Base-by-base conservation (phyloP, 2,888 invertebrate genomes). In the Apamea monoglypha region DNA sequence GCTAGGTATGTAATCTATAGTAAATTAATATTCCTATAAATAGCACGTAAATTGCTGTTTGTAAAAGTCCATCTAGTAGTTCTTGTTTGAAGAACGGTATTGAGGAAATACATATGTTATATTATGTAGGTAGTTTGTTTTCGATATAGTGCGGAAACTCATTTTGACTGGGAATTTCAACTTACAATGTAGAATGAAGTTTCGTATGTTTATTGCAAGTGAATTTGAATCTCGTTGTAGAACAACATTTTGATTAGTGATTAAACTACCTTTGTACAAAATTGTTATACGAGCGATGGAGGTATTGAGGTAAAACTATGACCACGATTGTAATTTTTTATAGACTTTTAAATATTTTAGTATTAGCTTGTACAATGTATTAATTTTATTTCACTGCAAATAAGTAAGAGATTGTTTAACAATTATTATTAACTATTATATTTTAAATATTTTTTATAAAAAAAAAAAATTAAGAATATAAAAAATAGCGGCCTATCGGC, bases 21-120 rank as follows among this genome's bases (percentile, higher is more conserved):
- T 50, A 50, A 50, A 16, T 16, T 50, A 53, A 53, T 53, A n/a
- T 56, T 16, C 47, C 64, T 70, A 47, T 53, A 61, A 73, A 84
- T 73, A 75, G 32, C 25, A 32, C n/a, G 3, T 67, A 32, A 61
- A 74, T 70, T 16, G n/a, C 6, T 40, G 29, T 69, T 12, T 64
- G 5, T 71, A 40, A 5, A n/a, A 40, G 7, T 16, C 0, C 25
- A 44, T 53, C 50, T 53, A 25, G n/a, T 25, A 47, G 36, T 6
- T 70, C 3, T 1, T 74, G 53, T 85, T 59, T 44, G 36, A 32
- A 16, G 50, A 61, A 50, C 18, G 47, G n/a, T 72, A 63, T 56
- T 73, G 44, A 4, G 0, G 44, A 59, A 66, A 10, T 73, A n/a
- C n/a, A n/a, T n/a, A 32, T 59, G 56, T 67, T 29, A 1, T 29